Percentiles rank a stretch among this genome's conserved stretches.
phyloP scores from a whole-genome alignment of 2,888 invertebrate genomes.

The Agrotis ipsilon region DNA sequence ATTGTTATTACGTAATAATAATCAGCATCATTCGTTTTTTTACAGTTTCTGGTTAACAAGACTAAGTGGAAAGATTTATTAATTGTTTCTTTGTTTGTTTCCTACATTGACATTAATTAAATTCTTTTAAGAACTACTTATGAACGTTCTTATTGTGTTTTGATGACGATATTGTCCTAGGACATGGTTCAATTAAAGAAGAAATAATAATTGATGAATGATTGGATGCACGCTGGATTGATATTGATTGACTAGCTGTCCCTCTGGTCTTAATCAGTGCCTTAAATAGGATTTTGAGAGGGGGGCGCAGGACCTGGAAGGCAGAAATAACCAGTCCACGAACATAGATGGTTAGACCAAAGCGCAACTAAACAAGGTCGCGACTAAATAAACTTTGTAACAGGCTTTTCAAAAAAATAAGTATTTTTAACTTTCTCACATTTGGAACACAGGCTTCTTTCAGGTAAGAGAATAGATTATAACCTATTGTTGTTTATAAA shows the following conservation, averaged over 20 bases:
- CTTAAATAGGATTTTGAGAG: no score
- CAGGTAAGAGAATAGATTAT: no score
- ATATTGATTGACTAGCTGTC: conserved; percentile 1
- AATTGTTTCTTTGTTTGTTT: conserved; percentile 42
- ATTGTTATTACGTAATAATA: neutral
- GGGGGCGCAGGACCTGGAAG: no score
- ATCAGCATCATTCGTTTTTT: conserved; percentile 26
- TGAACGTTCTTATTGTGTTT: neutral
- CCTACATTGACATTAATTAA: neutral
- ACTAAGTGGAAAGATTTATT: conserved; percentile 36
- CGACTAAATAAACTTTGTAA: no score
- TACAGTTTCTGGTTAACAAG: conserved; percentile 1
- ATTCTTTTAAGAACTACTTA: conserved; percentile 1
- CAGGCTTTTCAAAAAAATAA: no score
- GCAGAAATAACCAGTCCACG: no score
- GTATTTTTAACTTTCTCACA: no score
- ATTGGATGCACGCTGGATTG: neutral
- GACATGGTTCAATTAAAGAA: conserved; percentile 15
- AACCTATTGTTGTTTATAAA: no score
- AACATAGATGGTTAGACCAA: no score
- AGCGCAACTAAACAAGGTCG: no score
- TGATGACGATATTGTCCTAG: conserved; percentile 15
- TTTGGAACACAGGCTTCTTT: no score
- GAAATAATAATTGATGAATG: conserved; percentile 12
- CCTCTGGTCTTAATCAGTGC: no score